phyloP scores from a whole-genome alignment of 2,797 vertebrate genomes.

The Cirrhinus molitorella region DNA sequence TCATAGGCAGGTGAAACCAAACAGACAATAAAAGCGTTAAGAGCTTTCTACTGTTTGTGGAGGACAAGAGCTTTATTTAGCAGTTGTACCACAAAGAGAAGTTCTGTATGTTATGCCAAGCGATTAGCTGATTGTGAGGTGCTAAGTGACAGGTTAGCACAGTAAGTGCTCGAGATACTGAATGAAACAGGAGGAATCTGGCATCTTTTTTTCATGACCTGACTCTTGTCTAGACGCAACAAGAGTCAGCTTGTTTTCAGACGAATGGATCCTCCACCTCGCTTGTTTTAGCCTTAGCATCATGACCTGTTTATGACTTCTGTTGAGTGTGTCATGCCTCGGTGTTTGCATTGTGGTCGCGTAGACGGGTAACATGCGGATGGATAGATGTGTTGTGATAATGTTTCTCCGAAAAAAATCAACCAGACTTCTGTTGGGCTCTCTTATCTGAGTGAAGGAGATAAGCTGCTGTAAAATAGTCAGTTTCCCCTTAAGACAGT shows the following conservation, averaged over 20 bases:
- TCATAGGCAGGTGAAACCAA: not conserved
- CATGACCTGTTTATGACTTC: constrained; percentile 35
- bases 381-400: constrained; percentile 39
- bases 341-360: constrained; percentile 28
- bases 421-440: constrained; percentile 25
- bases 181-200: constrained; percentile 41
- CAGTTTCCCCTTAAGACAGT: constrained; percentile 51
- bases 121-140: constrained; percentile 37
- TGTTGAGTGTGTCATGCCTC: constrained; percentile 27
- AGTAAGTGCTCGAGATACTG: constrained; percentile 12
- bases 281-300: constrained; percentile 28
- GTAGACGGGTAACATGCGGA: constrained; percentile 35
- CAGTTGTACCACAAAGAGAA: not conserved
- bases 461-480: constrained; percentile 52
- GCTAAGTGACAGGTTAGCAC: constrained; percentile 44
- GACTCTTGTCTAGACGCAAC: constrained; percentile 49
- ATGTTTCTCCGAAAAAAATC: constrained; percentile 19
- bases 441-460: constrained; percentile 46
- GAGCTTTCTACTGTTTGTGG: constrained; percentile 5
- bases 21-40: not conserved
- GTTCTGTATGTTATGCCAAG: constrained; percentile 3
- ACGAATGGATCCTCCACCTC: constrained; percentile 25
- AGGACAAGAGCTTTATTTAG: constrained; percentile 14
- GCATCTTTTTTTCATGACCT: constrained; percentile 48
- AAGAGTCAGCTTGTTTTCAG: constrained; percentile 51